Base-by-base conservation (phyloP, 2,113 vertebrate genomes). In the Phrynosoma platyrhinos region DNA sequence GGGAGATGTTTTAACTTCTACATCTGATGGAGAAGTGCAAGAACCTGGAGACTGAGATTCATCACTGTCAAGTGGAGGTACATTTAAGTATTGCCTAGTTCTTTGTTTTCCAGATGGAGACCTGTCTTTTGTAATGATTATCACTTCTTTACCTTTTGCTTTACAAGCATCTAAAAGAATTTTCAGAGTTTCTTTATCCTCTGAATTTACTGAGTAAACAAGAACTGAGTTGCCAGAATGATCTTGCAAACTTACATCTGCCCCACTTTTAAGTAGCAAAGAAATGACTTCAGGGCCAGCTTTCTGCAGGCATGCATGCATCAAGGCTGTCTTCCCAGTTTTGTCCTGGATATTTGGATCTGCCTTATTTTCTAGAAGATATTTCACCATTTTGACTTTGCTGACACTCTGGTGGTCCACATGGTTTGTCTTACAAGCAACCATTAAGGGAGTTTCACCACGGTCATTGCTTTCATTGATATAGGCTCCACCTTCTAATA, bases 261-360 rank as follows among this genome's bases (percentile, higher is more conserved):
- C 98, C 3, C 97, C 98, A 0, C 94, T 97, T 84, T 91, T 90
- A 58, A 99, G 92, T 6, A 99, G 96, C 90, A 98, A 94, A 1
- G 97, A 97, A 9, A 98, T 94, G n/a, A 98, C 96, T 42, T 98
- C 97, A 1, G 96, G 91, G 2, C 97, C 98, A 0, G 97, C 97
- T 84, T 95, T 96, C 79, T 97, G 98, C 40, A 98, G 62, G 89
- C 98, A 99, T 1, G 98, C 98, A 0, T 99, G 98, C 97, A 99
- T 98, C 94, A 99, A 78, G 4, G 98, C 98, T 0, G 98, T 98
- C 94, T 98, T 98, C 10, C 98, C 98, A 0, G 94, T 96, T 92
- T 98, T 99, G 95, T 98, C 98, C 91, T 98, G 98, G 83, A 98
- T 99, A 94, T 99, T 98, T 0, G 98, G 98, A 88, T 99, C 98